phyloP scores from a whole-genome alignment of 2,888 invertebrate species.

The Eupithecia subfuscata region DNA sequence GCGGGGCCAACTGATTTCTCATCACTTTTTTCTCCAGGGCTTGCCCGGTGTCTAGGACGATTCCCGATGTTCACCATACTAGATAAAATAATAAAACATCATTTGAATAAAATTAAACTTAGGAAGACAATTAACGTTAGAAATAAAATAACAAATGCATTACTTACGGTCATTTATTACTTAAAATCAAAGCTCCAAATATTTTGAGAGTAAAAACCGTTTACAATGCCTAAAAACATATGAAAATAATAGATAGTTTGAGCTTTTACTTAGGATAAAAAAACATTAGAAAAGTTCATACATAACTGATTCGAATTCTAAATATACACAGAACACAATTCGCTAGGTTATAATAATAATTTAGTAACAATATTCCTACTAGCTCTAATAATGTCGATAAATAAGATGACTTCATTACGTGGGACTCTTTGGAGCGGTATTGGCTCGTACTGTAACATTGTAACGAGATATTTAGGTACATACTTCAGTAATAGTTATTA shows the following conservation, averaged over 20 bases:
- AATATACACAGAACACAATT: slow-evolving; percentile 81
- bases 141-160: slow-evolving; percentile 47
- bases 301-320: slow-evolving; percentile 68
- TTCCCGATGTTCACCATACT: background rate
- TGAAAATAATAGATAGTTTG: slow-evolving; percentile 63
- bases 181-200: slow-evolving; percentile 70
- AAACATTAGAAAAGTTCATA: slow-evolving; percentile 63
- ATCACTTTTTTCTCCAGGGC: background rate
- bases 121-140: background rate
- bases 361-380: slow-evolving; percentile 70
- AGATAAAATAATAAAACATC: background rate
- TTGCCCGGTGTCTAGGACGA: background rate
- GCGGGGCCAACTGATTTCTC: background rate
- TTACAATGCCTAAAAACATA: slow-evolving; percentile 56
- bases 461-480: background rate
- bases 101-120: background rate
- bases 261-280: slow-evolving; percentile 65
- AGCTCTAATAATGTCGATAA: slow-evolving; percentile 78
- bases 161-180: slow-evolving; percentile 77
- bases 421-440: slow-evolving; percentile 66
- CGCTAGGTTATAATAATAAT: slow-evolving; percentile 78
- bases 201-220: slow-evolving; percentile 70
- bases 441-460: slow-evolving; percentile 24
- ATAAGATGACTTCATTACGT: slow-evolving; percentile 77
- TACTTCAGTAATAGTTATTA: background rate